These are phyloP conservation scores for Drosophila nasuta DNA, from an alignment of 1,140 invertebrate species.

Conservation along the genomic window DNA sequence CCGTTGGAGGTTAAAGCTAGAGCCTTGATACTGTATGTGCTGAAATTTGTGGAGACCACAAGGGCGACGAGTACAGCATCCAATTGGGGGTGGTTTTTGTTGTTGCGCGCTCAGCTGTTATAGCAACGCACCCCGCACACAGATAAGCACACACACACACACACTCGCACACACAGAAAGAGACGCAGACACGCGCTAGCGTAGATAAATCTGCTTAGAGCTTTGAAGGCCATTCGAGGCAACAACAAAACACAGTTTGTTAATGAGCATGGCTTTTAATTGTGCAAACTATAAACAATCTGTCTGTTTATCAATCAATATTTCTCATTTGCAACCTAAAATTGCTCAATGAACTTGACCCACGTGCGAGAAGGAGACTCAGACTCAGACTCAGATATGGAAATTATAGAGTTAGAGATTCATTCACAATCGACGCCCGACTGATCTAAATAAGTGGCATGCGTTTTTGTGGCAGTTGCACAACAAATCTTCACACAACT, in stretches of 20 bases:
- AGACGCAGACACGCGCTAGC: neutral
- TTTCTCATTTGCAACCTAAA: neutral
- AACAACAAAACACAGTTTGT: conserved; percentile 15
- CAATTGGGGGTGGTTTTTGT: conserved; percentile 50
- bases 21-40: conserved; percentile 17
- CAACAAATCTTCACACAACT: conserved; percentile 20
- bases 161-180: neutral
- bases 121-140: neutral
- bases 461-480: conserved; percentile 45
- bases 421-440: conserved; percentile 35
- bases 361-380: conserved; percentile 28
- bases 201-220: conserved; percentile 11
- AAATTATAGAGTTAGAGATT: neutral
- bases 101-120: conserved; percentile 45
- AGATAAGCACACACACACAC: conserved; percentile 9
- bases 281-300: neutral
- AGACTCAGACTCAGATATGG: neutral
- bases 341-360: conserved; percentile 64
- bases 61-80: neutral
- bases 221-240: conserved; percentile 40
- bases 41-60: conserved; percentile 34
- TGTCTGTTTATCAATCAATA: conserved; percentile 28
- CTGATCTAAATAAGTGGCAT: conserved; percentile 63
- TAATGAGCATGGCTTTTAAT: conserved; percentile 18
- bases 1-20: conserved; percentile 54